These are phyloP conservation scores for Lutraria lutraria DNA, from an alignment of 2,888 invertebrate species.

Conservation along the genomic window DNA sequence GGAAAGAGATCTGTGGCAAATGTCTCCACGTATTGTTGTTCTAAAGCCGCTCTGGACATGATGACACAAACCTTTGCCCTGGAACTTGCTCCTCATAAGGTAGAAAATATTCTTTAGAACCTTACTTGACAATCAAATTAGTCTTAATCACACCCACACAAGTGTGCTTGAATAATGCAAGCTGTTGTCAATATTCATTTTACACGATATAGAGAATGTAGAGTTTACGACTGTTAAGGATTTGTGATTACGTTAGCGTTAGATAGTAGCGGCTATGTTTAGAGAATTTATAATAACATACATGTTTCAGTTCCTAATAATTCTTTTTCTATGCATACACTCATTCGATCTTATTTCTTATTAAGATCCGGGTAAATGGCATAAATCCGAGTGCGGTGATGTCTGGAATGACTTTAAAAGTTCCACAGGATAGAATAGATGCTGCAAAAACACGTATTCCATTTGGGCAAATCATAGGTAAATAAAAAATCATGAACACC, in stretches of 20 bases:
- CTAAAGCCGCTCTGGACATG: conserved; percentile 24
- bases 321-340: too few species aligned
- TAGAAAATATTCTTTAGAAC: background rate
- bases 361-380: background rate
- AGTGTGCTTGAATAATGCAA: background rate
- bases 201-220: too few species aligned
- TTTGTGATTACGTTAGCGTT: too few species aligned
- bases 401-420: background rate
- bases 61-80: conserved; percentile 19
- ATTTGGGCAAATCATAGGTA: background rate
- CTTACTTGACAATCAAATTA: background rate
- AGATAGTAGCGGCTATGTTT: too few species aligned
- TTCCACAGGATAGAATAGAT: background rate
- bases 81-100: conserved; percentile 20
- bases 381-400: background rate
- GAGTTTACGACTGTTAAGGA: too few species aligned
- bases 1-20: background rate
- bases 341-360: background rate
- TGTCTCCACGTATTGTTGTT: background rate
- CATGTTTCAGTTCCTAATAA: background rate
- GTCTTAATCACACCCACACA: background rate
- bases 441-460: background rate
- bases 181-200: background rate
- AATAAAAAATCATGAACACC: background rate
- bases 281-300: background rate